These are phyloP conservation scores for Ursus arctos DNA, from an alignment of 2,113 vertebrate genomes.

Conservation along the genomic window DNA sequence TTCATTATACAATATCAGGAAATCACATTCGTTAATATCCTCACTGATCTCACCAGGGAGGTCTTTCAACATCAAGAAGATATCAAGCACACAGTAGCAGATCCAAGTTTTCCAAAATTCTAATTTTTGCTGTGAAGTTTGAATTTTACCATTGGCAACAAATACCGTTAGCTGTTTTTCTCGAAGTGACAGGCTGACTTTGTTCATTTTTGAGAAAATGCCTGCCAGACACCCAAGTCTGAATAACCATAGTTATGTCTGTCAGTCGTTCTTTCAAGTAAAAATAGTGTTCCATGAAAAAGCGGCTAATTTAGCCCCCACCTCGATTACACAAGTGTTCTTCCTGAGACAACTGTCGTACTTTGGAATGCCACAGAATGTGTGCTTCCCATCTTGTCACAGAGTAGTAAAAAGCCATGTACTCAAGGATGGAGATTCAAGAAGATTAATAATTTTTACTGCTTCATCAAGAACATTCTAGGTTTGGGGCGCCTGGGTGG, in stretches of 20 bases:
- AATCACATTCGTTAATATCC: not conserved
- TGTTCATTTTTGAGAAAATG: constrained; percentile 41
- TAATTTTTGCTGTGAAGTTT: constrained; percentile 22
- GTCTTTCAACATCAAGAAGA: not conserved
- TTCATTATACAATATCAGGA: not conserved
- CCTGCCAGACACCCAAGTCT: not conserved
- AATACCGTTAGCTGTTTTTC: not conserved
- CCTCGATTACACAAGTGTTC: not conserved
- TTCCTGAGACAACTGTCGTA: not conserved
- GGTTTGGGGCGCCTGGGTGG: not conserved
- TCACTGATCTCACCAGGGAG: not conserved
- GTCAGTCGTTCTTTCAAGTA: not conserved
- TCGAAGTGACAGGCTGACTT: constrained; percentile 37
- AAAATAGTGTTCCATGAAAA: not conserved
- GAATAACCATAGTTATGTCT: constrained; percentile 16
- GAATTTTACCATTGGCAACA: not conserved
- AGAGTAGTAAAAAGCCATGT: not conserved
- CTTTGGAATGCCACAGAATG: not conserved
- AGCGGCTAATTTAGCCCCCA: not conserved
- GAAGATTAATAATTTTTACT: not conserved
- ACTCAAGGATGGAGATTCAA: not conserved
- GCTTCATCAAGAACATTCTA: not conserved
- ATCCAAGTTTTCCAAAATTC: not conserved
- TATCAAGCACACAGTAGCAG: not conserved
- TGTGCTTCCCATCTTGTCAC: not conserved